A percentile compares a stretch with the other conserved stretches of the same genome.
Conservation (phyloP, 2,797 vertebrate species). For the Rhinatrema bivittatum region DNA sequence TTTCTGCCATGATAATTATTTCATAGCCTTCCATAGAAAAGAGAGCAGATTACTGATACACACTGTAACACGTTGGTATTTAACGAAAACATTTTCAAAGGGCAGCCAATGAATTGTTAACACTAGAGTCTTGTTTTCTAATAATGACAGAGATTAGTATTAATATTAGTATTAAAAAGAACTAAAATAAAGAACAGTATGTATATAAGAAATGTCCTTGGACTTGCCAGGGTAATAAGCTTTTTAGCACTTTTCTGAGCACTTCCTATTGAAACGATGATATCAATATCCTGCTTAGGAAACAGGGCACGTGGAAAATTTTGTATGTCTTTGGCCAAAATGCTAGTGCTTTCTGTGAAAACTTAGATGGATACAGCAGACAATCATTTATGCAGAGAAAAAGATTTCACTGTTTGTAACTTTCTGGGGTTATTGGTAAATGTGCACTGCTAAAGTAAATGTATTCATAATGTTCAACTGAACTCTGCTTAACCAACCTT, state of each 20-base stretch:
- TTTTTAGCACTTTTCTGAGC: constrained; percentile 54
- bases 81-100: constrained; percentile 43
- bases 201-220: constrained; percentile 53
- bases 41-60: too few species aligned
- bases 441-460: constrained; percentile 9
- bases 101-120: constrained; percentile 49
- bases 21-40: constrained; percentile 53
- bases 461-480: constrained; percentile 4
- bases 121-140: too few species aligned
- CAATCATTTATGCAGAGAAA: constrained; percentile 49
- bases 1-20: constrained; percentile 41
- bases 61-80: too few species aligned
- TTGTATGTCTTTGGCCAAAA: constrained; percentile 21
- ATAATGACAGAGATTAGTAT: constrained; percentile 49
- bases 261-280: constrained; percentile 30
- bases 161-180: constrained; percentile 52
- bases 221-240: constrained; percentile 38
- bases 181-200: constrained; percentile 45
- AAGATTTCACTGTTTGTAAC: constrained; percentile 17
- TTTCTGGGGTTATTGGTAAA: constrained; percentile 12
- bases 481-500: constrained; percentile 10
- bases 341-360: constrained; percentile 38
- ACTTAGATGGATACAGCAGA: constrained; percentile 42
- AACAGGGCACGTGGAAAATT: constrained; percentile 27
- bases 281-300: constrained; percentile 28